These are phyloP conservation scores for Umimayanthus chanpuru DNA, from an alignment of 92 coral and sea anemone species.

Conservation along the genomic window DNA sequence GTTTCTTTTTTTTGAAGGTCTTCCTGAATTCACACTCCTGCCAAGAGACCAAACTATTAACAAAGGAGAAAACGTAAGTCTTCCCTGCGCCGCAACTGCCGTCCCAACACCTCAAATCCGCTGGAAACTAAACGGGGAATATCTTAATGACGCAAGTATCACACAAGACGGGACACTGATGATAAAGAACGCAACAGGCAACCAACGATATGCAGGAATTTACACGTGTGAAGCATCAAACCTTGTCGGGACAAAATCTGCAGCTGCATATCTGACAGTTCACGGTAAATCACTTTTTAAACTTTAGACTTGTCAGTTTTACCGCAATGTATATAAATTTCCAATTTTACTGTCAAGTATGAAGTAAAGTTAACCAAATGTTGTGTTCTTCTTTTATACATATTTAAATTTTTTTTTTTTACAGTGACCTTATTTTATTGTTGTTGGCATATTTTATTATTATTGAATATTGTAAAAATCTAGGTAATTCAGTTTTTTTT, in stretches of 20 bases:
- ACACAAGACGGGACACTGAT: not conserved
- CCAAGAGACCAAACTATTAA: not conserved
- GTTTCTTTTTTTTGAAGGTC: not conserved
- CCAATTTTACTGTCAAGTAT: too few species aligned
- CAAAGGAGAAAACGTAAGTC: not conserved
- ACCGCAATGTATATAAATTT: too few species aligned
- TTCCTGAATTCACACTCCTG: not conserved
- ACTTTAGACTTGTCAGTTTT: too few species aligned
- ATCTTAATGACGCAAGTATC: not conserved
- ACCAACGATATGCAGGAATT: not conserved
- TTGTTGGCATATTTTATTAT: too few species aligned
- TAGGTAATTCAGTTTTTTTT: too few species aligned
- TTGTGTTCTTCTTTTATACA: too few species aligned
- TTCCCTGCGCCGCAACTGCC: not conserved
- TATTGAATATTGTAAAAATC: too few species aligned
- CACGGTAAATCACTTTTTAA: not conserved
- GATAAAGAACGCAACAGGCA: not conserved
- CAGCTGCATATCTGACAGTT: not conserved
- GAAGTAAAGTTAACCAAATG: too few species aligned
- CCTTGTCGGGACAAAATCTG: not conserved
- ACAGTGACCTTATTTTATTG: too few species aligned
- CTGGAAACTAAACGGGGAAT: not conserved
- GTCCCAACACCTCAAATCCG: not conserved
- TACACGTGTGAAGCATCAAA: not conserved
- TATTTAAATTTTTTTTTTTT: too few species aligned